Evolutionary conservation across 2,888 invertebrate species (phyloP), one percentile per base, ranked within the genome.

Genomic region (Sylvicola fuscatus): DNA sequence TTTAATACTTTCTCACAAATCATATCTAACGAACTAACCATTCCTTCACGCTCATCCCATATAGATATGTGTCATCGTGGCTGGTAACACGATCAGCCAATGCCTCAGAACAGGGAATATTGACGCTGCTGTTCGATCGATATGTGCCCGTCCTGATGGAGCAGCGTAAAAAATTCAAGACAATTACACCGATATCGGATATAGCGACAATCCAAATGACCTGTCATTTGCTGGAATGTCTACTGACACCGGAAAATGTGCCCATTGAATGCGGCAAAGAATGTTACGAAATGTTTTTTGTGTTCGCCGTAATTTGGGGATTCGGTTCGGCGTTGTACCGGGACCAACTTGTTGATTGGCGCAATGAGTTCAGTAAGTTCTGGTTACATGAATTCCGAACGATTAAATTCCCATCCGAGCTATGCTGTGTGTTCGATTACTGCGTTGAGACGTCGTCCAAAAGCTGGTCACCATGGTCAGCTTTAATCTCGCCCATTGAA

Each of bases 301-400:
- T 77, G 3, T 93, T 93, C 56, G 74, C 79, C 21, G 69, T 76
- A 38, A 70, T 92, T 34, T 95, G 93, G 93, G 84, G 90, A 2
- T 95, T 93, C 51, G 93, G 93, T 3, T 87, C 92, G 0, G 76
- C 79, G 0, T 65, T 86, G 41, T 86, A 82, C 58, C 86, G 86
- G 64, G 92, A 93, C 58, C 76, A 86, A 60, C 61, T 86, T 36
- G 68, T 81, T 10, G 93, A 95, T 55, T 87, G 92, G 77, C 71
- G 90, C 36, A 79, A 79, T 41, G 93, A 95, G 53, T 93, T 93
- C 56, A 87, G 82, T 52, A 92, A 89, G 57, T 95, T 92, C 92
- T 95, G 90, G 70, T 66, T 70, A 21, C 78, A 76, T 41, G 93
- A 95, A 60, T 95, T 92, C 56, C 93, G 90, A 60, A 70, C 80